phyloP scores from a whole-genome alignment of 2,113 vertebrate genomes.

The Dasyurus viverrinus region DNA sequence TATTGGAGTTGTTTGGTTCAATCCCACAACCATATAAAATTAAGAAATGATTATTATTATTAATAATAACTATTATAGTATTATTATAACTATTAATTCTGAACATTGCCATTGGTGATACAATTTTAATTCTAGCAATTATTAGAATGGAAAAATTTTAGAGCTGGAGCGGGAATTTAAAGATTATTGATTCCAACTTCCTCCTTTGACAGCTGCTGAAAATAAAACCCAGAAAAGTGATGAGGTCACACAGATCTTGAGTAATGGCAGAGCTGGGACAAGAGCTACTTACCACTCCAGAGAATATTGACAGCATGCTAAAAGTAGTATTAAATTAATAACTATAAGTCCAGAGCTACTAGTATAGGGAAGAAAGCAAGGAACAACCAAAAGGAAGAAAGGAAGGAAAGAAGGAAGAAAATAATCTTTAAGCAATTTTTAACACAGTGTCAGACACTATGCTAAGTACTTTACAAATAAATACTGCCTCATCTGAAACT shows the following conservation, averaged over 20 bases:
- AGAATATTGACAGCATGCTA: not conserved
- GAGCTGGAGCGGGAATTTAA: not conserved
- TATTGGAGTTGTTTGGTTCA: not conserved
- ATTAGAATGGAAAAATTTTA: not conserved
- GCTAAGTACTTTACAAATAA: not conserved
- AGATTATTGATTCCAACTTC: not conserved
- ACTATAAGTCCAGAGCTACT: not conserved
- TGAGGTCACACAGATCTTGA: not conserved
- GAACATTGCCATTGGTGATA: not conserved
- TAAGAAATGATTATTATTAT: not conserved
- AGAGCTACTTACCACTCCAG: not conserved
- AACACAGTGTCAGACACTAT: not conserved
- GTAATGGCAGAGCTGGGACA: not conserved
- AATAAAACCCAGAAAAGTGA: not conserved
- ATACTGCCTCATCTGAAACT: not conserved
- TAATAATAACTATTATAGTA: too few relatives aligned
- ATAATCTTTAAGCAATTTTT: too few relatives aligned
- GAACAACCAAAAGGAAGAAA: too few relatives aligned
- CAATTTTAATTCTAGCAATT: not conserved
- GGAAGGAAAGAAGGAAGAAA: too few relatives aligned
- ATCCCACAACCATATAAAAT: not conserved
- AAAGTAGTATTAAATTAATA: not conserved
- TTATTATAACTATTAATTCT: not conserved
- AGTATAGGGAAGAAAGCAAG: not conserved
- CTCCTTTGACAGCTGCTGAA: not conserved